Percentiles rank a stretch among this genome's conserved stretches.
These are phyloP conservation scores for Palythoa caribaeorum DNA, from an alignment of 92 coral and sea anemone genomes.

Conservation along the genomic window DNA sequence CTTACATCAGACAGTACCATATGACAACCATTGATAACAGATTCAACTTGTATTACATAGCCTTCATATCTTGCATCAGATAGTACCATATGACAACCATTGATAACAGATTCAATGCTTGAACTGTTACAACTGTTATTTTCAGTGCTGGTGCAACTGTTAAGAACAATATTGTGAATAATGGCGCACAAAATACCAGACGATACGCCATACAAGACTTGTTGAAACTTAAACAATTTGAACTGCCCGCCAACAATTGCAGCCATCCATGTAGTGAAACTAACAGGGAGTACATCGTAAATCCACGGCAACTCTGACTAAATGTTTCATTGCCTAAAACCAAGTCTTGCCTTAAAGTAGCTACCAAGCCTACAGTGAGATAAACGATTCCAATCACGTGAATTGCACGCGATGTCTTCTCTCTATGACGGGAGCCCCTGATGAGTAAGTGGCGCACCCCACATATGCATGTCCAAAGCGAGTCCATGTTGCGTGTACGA, in stretches of 20 bases:
- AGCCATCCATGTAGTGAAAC: conserved; percentile 40
- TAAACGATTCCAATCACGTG: conserved; percentile 32
- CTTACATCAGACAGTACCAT: conserved; percentile 27
- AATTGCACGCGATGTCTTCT: conserved; percentile 24
- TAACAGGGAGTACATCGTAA: conserved; percentile 29
- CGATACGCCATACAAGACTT: conserved; percentile 32
- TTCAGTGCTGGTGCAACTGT: conserved; percentile 6
- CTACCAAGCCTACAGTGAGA: conserved; percentile 27
- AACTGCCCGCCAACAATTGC: conserved; percentile 13
- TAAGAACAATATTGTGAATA: conserved; percentile 20
- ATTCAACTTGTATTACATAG: not conserved
- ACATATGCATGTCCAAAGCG: conserved; percentile 20
- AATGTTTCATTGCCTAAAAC: conserved; percentile 17
- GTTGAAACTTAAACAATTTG: conserved; percentile 20
- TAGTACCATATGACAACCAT: conserved; percentile 6
- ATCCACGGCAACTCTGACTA: conserved; percentile 28
- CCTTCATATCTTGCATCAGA: conserved; percentile 25
- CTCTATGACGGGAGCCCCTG: not conserved
- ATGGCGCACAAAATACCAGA: conserved; percentile 39
- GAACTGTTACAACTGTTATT: conserved; percentile 2
- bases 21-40: not conserved
- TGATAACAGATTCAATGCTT: conserved; percentile 25
- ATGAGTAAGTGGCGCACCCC: conserved; percentile 23
- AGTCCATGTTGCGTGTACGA: not conserved
- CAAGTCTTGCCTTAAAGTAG: conserved; percentile 23